A percentile compares a stretch with the other conserved stretches of the same genome.
phyloP scores from a whole-genome alignment of 1,140 invertebrate species.

The Drosophila athabasca region DNA sequence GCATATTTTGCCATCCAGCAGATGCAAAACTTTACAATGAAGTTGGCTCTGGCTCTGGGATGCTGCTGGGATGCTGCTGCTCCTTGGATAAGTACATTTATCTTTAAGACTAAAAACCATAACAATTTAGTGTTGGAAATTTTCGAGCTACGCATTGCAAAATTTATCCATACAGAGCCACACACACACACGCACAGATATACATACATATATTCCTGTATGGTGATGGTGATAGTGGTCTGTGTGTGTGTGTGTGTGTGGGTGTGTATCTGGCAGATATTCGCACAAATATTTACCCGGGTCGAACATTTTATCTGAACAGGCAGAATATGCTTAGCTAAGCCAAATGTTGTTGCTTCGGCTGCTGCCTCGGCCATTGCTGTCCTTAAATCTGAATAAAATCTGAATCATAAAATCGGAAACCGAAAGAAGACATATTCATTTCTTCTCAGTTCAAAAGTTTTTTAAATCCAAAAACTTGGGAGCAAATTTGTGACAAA shows the following conservation, averaged over 20 bases:
- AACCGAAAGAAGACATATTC: too few species aligned
- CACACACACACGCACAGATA: slow-evolving; percentile 13
- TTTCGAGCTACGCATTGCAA: slow-evolving; percentile 74
- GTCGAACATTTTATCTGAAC: slow-evolving; percentile 60
- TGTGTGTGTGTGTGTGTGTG: background rate
- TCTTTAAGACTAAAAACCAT: slow-evolving; percentile 64
- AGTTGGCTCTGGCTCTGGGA: slow-evolving; percentile 28
- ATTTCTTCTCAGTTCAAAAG: too few species aligned
- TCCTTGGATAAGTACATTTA: slow-evolving; percentile 48
- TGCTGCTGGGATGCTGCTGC: background rate
- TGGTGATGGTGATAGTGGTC: slow-evolving; percentile 9
- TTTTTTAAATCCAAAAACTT: too few species aligned
- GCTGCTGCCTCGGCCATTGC: slow-evolving; percentile 3
- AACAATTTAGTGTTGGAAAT: slow-evolving; percentile 76
- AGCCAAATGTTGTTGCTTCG: slow-evolving; percentile 16
- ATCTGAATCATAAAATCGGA: too few species aligned
- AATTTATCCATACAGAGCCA: slow-evolving; percentile 43
- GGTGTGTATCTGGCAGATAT: slow-evolving; percentile 56
- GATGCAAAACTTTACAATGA: slow-evolving; percentile 57
- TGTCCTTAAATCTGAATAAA: background rate
- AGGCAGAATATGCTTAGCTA: slow-evolving; percentile 55
- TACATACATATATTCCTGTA: slow-evolving; percentile 37
- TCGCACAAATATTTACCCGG: slow-evolving; percentile 68
- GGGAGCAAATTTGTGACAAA: too few species aligned
- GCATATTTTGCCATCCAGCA: slow-evolving; percentile 67